Evolutionary conservation across 2,797 vertebrate species (phyloP), one percentile per base, ranked within the genome.

Genomic region (Catostomus latipinnis): DNA sequence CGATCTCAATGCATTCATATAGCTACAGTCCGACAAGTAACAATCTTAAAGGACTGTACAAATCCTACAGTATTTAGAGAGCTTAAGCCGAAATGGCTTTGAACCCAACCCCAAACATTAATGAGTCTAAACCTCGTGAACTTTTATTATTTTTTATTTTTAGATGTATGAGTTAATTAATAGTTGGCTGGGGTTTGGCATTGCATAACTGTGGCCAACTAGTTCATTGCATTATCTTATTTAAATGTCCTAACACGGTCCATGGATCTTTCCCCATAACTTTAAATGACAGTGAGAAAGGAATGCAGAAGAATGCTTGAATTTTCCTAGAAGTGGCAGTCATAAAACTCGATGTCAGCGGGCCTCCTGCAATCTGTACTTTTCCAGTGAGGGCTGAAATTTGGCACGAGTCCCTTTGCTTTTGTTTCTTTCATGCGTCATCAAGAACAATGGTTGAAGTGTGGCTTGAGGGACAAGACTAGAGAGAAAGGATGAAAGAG

Each of bases 381-480:
- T 93, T 93, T 93, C 91, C 92, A 92, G 88, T 86, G 79, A 63
- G 86, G 83, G 78, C 69, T 74, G 0, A 80, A 82, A 82, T 88
- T 90, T 92, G 90, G 90, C 91, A 82, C 43, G 52, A 22, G 72
- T 80, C 87, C 89, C 5, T 2, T 16, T 14, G 48, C 82, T 80
- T 74, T 83, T 76, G 80, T 81, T 53, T 76, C 60, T 45, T 71
- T 61, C 73, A 14, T 75, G 68, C 43, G 53, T 66, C 74, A 81
- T 57, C 66, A 16, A 14, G 34, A 46, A 50, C 13, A n/a, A 18
- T 6, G 46, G 11, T 54, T 53, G 14, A 61, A 73, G 10, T 34
- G 48, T 16, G 13, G 12, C 57, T 62, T 60, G 48, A 67, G 45
- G 16, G 18, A 9, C 13, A 14, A 22, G 60, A 46, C 9, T 1